phyloP scores from a whole-genome alignment of 2,113 vertebrate genomes.

The Rhynchomys soricoides region DNA sequence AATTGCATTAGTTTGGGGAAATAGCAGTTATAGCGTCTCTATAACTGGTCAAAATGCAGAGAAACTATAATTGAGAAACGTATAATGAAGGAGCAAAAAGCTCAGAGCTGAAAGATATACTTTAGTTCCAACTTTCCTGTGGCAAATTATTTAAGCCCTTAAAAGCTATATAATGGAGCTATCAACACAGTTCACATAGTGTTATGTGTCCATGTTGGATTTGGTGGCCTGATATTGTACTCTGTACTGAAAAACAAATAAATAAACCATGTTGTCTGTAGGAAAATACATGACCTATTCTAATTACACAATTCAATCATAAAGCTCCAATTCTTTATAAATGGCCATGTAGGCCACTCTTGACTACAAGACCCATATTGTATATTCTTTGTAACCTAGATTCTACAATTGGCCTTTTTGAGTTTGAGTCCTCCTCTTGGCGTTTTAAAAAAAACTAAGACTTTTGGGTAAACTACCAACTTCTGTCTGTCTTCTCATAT shows the following conservation, averaged over 20 bases:
- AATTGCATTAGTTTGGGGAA: neutral
- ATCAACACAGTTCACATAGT: neutral
- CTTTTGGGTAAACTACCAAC: neutral
- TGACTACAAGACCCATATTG: neutral
- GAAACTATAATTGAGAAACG: neutral
- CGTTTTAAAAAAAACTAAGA: neutral
- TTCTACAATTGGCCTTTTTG: neutral
- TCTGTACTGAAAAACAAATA: neutral
- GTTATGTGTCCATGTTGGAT: conserved; percentile 28
- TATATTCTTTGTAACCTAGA: neutral
- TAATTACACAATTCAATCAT: conserved; percentile 6
- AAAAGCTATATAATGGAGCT: neutral
- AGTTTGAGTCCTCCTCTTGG: neutral
- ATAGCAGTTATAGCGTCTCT: neutral
- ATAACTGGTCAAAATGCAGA: neutral
- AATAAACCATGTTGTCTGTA: neutral
- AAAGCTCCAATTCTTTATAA: neutral
- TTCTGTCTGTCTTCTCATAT: neutral
- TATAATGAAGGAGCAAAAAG: conserved; percentile 20
- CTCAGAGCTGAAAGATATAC: conserved; percentile 37
- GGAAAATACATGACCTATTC: neutral
- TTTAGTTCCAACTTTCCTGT: conserved; percentile 27
- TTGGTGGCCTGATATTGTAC: conserved; percentile 9
- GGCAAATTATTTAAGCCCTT: conserved; percentile 4
- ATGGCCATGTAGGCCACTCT: neutral